Evolutionary conservation across 2,888 invertebrate species (phyloP), one percentile per base, ranked within the genome.

Genomic region (Siphonodentalium dalli): DNA sequence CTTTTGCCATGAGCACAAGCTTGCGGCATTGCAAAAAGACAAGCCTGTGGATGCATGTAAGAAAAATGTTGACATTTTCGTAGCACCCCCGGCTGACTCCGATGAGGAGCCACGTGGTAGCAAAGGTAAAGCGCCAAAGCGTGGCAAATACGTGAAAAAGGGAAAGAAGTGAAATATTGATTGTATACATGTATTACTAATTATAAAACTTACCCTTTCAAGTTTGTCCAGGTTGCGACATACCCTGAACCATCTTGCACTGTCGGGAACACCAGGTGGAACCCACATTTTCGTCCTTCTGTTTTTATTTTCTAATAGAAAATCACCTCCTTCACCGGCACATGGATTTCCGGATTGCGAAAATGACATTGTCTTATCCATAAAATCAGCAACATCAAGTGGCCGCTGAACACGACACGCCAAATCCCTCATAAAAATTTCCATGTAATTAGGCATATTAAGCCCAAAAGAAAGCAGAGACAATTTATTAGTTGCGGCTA

Each of bases 261-360:
- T 29, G 11, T 31, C 27, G 34, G 35, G 46, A 13, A 41, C 15
- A n/a, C 46, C 46, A 20, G 53, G 45, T 5, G 46, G 46, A n/a
- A 53, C 33, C 26, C 15, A 33, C 45, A 24, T 39, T 15, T 52
- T 46, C 0, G 21, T 27, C 24, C 34, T 21, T 8, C 46, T 4
- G 29, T 53, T 46, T 20, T 40, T 33, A 2, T 34, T 33, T n/a
- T 46, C 46, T 6, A 53, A 23, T 8, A 53, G n/a, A 21, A 53
- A 53, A 20, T 53, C 53, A 1, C 46, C 46, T 23, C 37, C 42
- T 24, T 54, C 54, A 7, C 47, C 54, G 21, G 47, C 43, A 13
- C 27, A 27, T 3, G 15, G n/a, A 29, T 42, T 47, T 2, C 54
- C 54, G 34, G 31, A 37, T 11, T 43, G 38, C 11, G 27, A 40